Base-by-base conservation (phyloP, 2,797 vertebrate species). In the Odontamblyopus lacepedii region DNA sequence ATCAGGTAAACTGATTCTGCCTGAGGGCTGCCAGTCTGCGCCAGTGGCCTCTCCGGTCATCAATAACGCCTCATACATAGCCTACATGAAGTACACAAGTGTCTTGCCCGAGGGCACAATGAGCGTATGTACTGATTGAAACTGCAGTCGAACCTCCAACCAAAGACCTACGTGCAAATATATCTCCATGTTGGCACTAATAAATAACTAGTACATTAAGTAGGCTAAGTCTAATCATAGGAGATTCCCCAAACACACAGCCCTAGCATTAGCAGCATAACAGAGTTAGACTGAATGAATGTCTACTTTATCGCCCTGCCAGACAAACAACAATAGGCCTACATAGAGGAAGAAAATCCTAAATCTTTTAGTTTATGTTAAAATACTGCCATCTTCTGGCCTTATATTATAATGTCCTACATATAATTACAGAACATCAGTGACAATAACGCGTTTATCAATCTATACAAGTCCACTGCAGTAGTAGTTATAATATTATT, bases 381-480 rank as follows among this genome's bases (percentile, higher is more conserved):
- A 79, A 77, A 84, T 80, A 69, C 83, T 87, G 86, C 89, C 92
- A 90, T 70, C 92, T 80, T 69, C 83, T 92, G 93, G 90, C 61
- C 1, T 1, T 30, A 9, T 4, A 30, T 5, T 60, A 60, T 0
- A 56, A 2, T 18, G 13, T 1, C 27, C 2, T 2, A 69, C 50
- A 23, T 12, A 41, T 0, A 2, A 44, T 44, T 41, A 41, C 11
- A 63, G n/a, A n/a, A 13, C 16, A 32, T 16, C 60, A n/a, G 30
- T n/a, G 30, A 19, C 7, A 63, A 11, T 63, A 38, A 38, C 30
- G 19, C 6, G 18, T 63, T 63, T n/a, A 19, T 32, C 6, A 18
- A 27, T 13, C 12, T 27, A 9, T 60, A 27, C 27, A 6, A 5
- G 9, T n/a, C 16, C 4, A 4, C 18, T 35, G 16, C 18, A 32